Evolutionary conservation across 2,797 vertebrate genomes (phyloP).

Genomic region (Saxicola maurus): DNA sequence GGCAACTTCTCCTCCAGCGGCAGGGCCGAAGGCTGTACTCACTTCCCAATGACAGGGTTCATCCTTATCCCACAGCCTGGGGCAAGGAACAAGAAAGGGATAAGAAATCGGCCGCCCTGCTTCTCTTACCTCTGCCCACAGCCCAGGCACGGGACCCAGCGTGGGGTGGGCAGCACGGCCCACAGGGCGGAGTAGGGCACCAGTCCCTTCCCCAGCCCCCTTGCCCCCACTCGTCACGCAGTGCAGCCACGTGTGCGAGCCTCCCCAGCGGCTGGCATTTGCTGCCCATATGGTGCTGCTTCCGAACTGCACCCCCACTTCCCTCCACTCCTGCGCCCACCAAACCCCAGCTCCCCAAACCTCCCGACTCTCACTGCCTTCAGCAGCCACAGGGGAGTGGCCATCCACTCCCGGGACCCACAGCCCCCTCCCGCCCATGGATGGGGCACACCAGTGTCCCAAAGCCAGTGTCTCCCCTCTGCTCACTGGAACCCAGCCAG

Average conservation of each 20-base stretch:
- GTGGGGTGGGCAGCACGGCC: not conserved
- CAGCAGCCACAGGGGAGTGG: not conserved
- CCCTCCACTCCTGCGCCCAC: not conserved
- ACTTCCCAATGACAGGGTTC: fast-evolving
- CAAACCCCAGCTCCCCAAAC: not conserved
- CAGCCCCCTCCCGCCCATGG: too few relatives aligned
- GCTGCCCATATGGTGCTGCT: not conserved
- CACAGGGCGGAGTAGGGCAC: fast-evolving
- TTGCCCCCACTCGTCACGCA: fast-evolving
- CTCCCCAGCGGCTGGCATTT: not conserved
- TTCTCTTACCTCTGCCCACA: not conserved
- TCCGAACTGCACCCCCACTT: not conserved
- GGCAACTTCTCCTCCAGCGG: not conserved
- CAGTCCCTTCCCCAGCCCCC: too few relatives aligned
- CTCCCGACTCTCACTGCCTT: fast-evolving
- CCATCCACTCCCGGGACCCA: fast-evolving
- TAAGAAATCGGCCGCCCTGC: fast-evolving
- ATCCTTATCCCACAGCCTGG: not conserved
- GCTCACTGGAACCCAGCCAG: not conserved
- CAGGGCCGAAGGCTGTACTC: not conserved
- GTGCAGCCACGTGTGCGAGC: not conserved
- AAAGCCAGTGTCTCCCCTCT: not conserved
- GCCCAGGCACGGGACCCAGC: fast-evolving
- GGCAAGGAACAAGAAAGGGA: not conserved
- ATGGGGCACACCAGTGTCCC: not conserved